These are phyloP conservation scores for Catamblyrhynchus diadema DNA, from an alignment of 2,797 vertebrate genomes.

Conservation along the genomic window DNA sequence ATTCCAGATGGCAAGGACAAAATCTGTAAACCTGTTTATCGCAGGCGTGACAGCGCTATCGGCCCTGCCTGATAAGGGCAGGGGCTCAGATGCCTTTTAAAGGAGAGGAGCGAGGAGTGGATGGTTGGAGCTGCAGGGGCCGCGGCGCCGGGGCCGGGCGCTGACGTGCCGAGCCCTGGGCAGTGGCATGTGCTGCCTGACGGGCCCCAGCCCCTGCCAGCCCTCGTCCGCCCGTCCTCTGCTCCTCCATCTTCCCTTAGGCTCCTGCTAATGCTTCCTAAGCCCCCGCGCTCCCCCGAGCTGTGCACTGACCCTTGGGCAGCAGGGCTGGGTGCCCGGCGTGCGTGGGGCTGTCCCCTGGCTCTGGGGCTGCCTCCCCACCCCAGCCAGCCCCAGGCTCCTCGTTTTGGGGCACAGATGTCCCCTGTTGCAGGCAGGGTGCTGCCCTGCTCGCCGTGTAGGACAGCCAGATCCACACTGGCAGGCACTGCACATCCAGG, in stretches of 20 bases:
- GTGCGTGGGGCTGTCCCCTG: fast-evolving
- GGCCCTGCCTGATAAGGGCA: background rate
- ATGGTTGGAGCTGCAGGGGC: background rate
- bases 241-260: background rate
- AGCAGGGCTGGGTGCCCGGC: fast-evolving
- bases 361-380: background rate
- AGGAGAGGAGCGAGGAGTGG: background rate
- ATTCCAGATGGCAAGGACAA: constrained; percentile 8
- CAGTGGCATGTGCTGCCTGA: constrained; percentile 47
- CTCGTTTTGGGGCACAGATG: background rate
- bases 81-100: constrained; percentile 15
- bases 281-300: background rate
- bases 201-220: background rate
- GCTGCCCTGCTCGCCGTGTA: fast-evolving
- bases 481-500: background rate
- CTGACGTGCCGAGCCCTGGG: background rate
- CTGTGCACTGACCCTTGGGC: fast-evolving
- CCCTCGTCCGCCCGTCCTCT: background rate
- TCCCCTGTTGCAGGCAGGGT: background rate
- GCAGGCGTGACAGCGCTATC: background rate
- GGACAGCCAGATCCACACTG: background rate
- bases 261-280: background rate
- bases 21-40: background rate
- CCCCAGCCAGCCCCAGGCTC: background rate
- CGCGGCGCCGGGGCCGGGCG: background rate